Base-by-base conservation (phyloP, 2,113 vertebrate species). In the Myotis brandtii region DNA sequence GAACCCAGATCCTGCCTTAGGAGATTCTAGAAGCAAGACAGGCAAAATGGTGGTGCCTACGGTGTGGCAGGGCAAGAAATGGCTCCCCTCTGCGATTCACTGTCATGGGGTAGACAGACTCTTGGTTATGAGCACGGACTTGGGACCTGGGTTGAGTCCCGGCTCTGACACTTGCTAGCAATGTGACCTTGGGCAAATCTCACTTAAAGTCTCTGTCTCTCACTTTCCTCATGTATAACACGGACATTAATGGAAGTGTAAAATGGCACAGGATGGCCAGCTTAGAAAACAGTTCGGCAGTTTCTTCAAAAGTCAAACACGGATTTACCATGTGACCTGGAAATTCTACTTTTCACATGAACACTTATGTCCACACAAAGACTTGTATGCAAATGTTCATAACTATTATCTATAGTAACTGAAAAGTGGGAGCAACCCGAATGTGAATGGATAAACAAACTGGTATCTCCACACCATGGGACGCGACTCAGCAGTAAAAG, bases 241-340 rank as follows among this genome's bases (percentile, higher is more conserved):
- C 25, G 17, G 37, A 9, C 69, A 59, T 52, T 17, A 59, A 75
- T n/a, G 84, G 52, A 16, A 91, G 69, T 43, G 16, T 79, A 32
- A 70, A 93, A 73, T 91, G n/a, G 48, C 9, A 25, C 10, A 46
- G 30, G 6, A 21, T 10, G 46, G n/a, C 23, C 21, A 8, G 66
- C 91, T 76, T 72, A 75, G 46, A 75, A 69, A 84, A 64, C 32
- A 59, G 14, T 75, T 85, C 67, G 70, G 21, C 52, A 48, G 21
- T 52, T 88, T 93, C 72, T 91, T 43, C n/a, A 86, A 89, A 90
- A 92, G 77, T 87, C 67, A 25, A 77, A 54, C 50, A 32, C 11
- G 54, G 40, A 75, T 75, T 66, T 90, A 81, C 25, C 20, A 14
- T 23, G 17, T 43, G 48, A 69, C 18, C 9, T 66, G 23, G 72